phyloP scores from a whole-genome alignment of 92 coral and sea anemone genomes.

The Hydrozoanthus gracilis region DNA sequence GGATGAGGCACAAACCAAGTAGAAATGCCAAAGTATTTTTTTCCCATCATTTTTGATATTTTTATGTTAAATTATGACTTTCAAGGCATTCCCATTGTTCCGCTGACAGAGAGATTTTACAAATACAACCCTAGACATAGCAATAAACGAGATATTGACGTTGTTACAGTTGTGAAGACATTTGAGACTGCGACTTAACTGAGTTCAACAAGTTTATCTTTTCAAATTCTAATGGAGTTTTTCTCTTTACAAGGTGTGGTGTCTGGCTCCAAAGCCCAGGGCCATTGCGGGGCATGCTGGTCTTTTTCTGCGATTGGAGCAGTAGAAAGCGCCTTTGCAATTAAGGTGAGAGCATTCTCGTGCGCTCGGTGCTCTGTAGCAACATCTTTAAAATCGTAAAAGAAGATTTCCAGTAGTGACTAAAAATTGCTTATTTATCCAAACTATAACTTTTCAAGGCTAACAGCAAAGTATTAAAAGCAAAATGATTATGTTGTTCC shows the following conservation, averaged over 20 bases:
- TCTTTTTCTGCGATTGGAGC: constrained; percentile 80
- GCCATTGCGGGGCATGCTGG: constrained; percentile 83
- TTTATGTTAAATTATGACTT: no score
- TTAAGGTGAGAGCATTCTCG: constrained; percentile 64
- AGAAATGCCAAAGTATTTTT: no score
- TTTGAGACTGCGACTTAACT: neutral
- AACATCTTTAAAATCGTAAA: neutral
- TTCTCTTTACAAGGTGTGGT: constrained; percentile 60
- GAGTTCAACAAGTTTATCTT: neutral
- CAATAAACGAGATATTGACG: no score
- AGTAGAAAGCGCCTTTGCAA: constrained; percentile 82
- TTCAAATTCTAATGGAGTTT: neutral
- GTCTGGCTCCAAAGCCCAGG: constrained; percentile 75
- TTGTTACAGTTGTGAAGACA: neutral
- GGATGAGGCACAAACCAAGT: neutral
- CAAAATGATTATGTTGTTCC: no score
- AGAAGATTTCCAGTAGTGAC: neutral
- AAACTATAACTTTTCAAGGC: no score
- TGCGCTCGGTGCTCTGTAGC: neutral
- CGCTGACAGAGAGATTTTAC: neutral
- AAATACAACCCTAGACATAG: neutral
- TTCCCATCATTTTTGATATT: no score
- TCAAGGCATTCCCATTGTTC: no score
- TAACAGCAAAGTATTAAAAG: no score
- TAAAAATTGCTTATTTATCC: neutral